Evolutionary conservation across 37 sponge, comb jelly and placozoan genomes (phyloP), one percentile per base, ranked within the genome.

Genomic region (Diacarnus erythraeanus): DNA sequence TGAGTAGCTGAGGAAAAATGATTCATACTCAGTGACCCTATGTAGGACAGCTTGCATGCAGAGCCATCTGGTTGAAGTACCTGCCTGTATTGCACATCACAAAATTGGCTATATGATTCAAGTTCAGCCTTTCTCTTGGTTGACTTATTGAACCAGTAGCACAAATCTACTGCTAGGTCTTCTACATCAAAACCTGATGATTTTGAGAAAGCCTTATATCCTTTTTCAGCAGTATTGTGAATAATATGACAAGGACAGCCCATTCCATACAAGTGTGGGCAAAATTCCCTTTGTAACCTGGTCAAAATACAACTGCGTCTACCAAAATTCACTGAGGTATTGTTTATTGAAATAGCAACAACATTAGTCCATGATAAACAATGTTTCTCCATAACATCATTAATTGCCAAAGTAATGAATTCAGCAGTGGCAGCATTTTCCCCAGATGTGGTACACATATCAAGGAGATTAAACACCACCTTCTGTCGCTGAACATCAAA

Each of bases 101-200:
- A 63, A 63, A 63, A 63, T 29, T 63, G 30, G 20, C 64, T 63
- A 15, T 63, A 63, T n/a, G 64, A 29, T 8, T 63, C 64, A 30
- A 63, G 64, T 63, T 63, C 64, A 8, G 30, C 8, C 20, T 63
- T 29, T 20, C 64, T 6, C 31, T 63, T 63, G 18, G 64, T 63
- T 20, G 64, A 63, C 20, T 63, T 63, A n/a, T 63, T n/a, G 20
- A 63, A 63, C 64, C 64, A 63, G 64, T 63, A 63, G 18, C 64
- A 63, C 8, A 63, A 15, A 63, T 63, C 64, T 63, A 63, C 64
- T 63, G 64, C 64, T 8, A 63, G 6, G 8, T 63, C 64, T n/a
- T 63, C 64, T 20, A 63, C 22, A 63, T 63, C 64, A 63, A 63
- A 63, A 8, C 64, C 64, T 30, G 64, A 63, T 9, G 64, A 63